Percentiles rank a stretch among this genome's conserved stretches.
Evolutionary conservation across 2,113 vertebrate species (phyloP).

Genomic region (Maccullochella peelii): DNA sequence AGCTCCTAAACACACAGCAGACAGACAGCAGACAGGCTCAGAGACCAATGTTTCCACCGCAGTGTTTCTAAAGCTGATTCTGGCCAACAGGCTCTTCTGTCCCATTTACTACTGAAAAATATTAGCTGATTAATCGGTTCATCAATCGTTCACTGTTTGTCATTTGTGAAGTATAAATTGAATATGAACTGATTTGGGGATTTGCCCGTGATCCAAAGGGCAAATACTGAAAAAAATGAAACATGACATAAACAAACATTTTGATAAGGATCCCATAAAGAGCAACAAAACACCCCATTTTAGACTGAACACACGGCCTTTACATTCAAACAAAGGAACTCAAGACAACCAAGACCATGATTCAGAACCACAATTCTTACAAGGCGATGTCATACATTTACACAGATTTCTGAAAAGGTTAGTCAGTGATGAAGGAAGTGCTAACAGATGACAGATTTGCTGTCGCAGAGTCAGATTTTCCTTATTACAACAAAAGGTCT

Average conservation of each 20-base stretch:
- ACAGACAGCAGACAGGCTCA: not conserved
- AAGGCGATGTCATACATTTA: no score
- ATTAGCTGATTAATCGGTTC: not conserved
- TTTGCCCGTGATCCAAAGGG: not conserved
- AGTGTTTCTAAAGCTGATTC: not conserved
- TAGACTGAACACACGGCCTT: no score
- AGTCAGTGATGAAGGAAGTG: not conserved
- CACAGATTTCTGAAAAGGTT: no score
- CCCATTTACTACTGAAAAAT: not conserved
- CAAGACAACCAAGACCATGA: not conserved
- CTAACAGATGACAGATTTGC: not conserved
- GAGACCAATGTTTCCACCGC: not conserved
- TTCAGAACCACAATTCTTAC: not conserved
- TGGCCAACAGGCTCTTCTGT: not conserved
- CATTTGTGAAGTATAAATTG: not conserved
- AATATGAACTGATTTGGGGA: not conserved
- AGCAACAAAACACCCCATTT: no score
- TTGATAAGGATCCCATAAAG: no score
- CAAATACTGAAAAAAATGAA: not conserved
- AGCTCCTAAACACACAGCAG: slow-evolving; percentile 86
- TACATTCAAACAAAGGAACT: no score
- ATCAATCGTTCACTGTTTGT: not conserved
- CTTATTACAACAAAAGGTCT: not conserved
- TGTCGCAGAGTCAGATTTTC: not conserved
- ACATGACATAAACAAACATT: no score